Percentiles rank a stretch among this genome's conserved stretches.
phyloP scores from a whole-genome alignment of 2,113 vertebrate genomes.

The Phocoena phocoena region DNA sequence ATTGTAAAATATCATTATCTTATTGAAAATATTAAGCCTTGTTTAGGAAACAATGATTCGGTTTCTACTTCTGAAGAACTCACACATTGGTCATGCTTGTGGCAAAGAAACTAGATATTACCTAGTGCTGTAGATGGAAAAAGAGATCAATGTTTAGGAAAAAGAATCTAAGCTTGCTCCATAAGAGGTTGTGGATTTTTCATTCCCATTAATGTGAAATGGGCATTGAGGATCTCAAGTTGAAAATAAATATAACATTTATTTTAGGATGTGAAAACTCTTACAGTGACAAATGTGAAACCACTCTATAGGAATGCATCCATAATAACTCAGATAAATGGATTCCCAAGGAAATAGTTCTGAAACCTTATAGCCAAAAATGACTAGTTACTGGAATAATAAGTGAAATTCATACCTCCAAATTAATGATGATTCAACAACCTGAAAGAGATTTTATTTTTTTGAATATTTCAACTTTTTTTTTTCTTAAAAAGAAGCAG shows the following conservation, averaged over 20 bases:
- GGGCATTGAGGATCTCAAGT: not conserved
- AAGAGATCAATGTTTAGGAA: not conserved
- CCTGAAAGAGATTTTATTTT: not conserved
- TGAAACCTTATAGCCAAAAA: not conserved
- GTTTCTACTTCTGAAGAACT: not conserved
- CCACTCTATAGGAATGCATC: not conserved
- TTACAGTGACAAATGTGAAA: not conserved
- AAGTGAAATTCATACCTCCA: not conserved
- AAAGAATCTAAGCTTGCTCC: not conserved
- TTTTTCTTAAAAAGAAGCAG: not conserved
- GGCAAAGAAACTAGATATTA: not conserved
- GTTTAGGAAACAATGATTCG: not conserved
- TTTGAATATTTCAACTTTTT: not conserved
- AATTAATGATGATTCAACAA: not conserved
- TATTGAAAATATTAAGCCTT: not conserved
- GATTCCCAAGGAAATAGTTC: not conserved
- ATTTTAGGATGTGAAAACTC: not conserved
- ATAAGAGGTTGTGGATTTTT: not conserved
- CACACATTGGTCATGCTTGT: not conserved
- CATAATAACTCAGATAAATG: not conserved
- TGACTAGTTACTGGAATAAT: not conserved
- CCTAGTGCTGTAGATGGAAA: not conserved
- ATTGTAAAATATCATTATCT: not conserved
- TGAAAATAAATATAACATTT: slow-evolving; percentile 8
- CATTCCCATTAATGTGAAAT: not conserved